Percentiles rank a stretch among this genome's conserved stretches.
phyloP scores from a whole-genome alignment of 2,113 vertebrate species.

The Microtus pennsylvanicus region DNA sequence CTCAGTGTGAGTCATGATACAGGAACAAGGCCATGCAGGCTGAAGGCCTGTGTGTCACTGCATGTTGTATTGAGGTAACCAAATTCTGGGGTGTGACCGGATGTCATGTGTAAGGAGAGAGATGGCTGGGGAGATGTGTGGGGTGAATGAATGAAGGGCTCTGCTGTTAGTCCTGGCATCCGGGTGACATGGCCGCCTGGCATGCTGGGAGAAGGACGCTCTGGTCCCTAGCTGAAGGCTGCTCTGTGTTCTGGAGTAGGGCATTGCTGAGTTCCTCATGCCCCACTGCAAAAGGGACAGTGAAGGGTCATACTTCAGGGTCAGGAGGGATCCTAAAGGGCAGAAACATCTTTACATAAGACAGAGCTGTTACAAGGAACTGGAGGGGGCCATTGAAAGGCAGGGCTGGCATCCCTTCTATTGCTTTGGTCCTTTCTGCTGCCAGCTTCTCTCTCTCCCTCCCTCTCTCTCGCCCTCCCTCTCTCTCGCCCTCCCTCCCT shows the following conservation, averaged over 20 bases:
- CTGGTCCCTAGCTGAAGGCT: no score
- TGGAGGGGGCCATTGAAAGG: not conserved
- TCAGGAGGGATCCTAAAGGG: not conserved
- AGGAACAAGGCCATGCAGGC: no score
- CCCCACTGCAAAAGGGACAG: no score
- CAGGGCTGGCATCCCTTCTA: not conserved
- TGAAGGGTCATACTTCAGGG: not conserved
- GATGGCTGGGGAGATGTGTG: not conserved
- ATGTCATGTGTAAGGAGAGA: not conserved
- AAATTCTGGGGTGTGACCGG: not conserved
- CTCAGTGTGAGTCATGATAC: not conserved
- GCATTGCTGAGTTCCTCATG: no score
- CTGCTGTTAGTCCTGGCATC: not conserved
- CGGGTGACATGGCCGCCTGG: fast-evolving
- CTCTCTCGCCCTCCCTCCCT: not conserved
- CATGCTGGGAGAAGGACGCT: not conserved
- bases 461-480: fast-evolving
- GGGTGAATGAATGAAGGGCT: not conserved
- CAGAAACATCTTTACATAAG: not conserved
- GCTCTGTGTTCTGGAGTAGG: no score
- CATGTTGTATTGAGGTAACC: fast-evolving
- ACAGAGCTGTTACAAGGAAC: not conserved
- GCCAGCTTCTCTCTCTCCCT: not conserved
- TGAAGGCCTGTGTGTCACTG: not conserved
- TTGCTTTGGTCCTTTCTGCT: not conserved